Percentiles rank a stretch among this genome's conserved stretches.
Conservation (phyloP, 1,140 invertebrate species). For the Augochlora pura region DNA sequence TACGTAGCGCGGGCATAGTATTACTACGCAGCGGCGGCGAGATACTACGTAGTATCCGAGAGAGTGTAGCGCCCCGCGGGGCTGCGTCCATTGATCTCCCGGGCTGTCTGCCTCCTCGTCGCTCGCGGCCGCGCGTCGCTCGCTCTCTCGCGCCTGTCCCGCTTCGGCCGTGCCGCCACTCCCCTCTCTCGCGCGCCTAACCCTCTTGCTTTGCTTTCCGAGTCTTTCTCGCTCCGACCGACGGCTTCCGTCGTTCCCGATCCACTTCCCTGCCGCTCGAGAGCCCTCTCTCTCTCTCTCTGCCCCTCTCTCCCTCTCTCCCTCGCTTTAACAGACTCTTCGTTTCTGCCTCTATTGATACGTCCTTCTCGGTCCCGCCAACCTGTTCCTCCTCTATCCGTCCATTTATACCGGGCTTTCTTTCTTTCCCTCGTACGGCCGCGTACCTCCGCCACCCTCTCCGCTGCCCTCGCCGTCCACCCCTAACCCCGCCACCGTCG, state of each 20-base stretch:
- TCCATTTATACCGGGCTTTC: conserved; percentile 30
- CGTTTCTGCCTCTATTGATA: conserved; percentile 28
- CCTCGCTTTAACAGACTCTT: conserved; percentile 21
- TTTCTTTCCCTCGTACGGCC: conserved; percentile 1
- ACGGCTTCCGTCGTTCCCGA: neutral
- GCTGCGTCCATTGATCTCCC: conserved; percentile 73
- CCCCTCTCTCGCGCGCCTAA: neutral
- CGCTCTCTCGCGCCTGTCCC: conserved; percentile 19
- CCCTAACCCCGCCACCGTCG: neutral
- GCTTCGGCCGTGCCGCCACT: neutral
- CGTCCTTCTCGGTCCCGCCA: neutral
- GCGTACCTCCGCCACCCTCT: conserved; percentile 7
- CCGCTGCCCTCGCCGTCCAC: neutral
- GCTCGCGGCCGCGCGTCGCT: neutral
- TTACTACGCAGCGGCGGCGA: conserved; percentile 63
- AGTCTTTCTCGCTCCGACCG: conserved; percentile 21
- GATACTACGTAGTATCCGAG: conserved; percentile 68
- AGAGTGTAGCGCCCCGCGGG: conserved; percentile 68
- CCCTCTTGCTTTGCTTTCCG: neutral
- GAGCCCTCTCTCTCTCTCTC: no score
- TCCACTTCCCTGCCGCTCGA: neutral
- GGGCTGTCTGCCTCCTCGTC: conserved; percentile 30
- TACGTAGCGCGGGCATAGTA: conserved; percentile 63
- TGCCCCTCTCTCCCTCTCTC: conserved; percentile 1
- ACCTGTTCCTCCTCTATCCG: neutral